Conservation (phyloP, 2,888 invertebrate genomes). For the Andrena chrysosceles region DNA sequence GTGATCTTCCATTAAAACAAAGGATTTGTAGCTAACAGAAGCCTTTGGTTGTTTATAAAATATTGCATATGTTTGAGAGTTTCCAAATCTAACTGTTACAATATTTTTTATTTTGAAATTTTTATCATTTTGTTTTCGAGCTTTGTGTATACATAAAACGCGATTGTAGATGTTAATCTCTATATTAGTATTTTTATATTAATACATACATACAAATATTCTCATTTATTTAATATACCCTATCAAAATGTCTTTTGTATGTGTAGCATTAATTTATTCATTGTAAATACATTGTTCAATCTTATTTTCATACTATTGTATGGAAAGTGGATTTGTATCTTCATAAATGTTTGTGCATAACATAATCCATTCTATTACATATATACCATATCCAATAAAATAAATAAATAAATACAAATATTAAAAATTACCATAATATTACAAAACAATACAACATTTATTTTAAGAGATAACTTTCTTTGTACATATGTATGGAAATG, state of each 20-base stretch:
- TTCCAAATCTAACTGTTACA: conserved; percentile 9
- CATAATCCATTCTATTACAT: conserved; percentile 5
- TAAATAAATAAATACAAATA: too few relatives aligned
- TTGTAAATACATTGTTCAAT: conserved; percentile 9
- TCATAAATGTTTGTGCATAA: conserved; percentile 22
- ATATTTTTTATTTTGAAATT: conserved; percentile 21
- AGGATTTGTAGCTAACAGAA: conserved; percentile 76
- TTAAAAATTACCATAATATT: too few relatives aligned
- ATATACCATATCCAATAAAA: too few relatives aligned
- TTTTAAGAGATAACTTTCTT: too few relatives aligned
- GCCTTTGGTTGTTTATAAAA: conserved; percentile 37
- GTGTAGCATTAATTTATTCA: conserved; percentile 17
- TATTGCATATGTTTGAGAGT: conserved; percentile 20
- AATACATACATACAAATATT: conserved; percentile 24
- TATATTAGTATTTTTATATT: conserved; percentile 48
- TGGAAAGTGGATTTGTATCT: conserved; percentile 15
- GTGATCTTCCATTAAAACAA: conserved; percentile 77
- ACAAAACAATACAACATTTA: too few relatives aligned
- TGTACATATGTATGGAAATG: too few relatives aligned
- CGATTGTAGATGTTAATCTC: conserved; percentile 35
- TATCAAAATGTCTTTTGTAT: conserved; percentile 1
- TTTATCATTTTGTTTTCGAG: conserved; percentile 33
- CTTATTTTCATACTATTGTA: conserved; percentile 6
- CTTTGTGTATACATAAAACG: conserved; percentile 34
- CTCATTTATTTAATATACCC: conserved; percentile 29